Percentiles rank a stretch among this genome's conserved stretches.
phyloP scores from a whole-genome alignment of 2,888 invertebrate genomes.

The Schizotus pectinicornis region DNA sequence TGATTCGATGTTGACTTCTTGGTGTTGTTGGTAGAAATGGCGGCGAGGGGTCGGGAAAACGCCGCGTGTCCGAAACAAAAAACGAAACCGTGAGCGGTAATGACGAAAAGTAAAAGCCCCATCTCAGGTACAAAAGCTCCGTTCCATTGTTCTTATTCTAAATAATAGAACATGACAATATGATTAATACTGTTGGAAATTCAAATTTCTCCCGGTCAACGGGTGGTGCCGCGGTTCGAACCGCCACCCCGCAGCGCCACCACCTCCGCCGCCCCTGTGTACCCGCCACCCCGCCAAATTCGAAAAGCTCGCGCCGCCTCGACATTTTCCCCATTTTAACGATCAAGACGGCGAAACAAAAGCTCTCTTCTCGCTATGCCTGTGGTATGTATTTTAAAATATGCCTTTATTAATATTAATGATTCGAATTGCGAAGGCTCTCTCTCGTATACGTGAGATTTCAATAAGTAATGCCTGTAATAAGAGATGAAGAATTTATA shows the following conservation, averaged over 20 bases:
- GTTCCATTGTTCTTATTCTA: constrained; percentile 49
- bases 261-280: background rate
- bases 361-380: background rate
- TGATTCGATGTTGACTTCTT: too few species aligned
- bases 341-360: background rate
- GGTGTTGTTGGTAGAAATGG: too few species aligned
- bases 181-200: constrained; percentile 58
- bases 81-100: too few species aligned
- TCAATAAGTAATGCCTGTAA: constrained; percentile 46
- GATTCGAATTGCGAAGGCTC: constrained; percentile 24
- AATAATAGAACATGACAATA: constrained; percentile 58
- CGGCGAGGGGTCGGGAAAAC: too few species aligned
- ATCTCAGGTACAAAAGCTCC: constrained; percentile 2
- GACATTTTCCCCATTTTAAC: background rate
- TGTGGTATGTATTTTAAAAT: too few species aligned
- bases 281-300: background rate
- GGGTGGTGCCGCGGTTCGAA: constrained; percentile 47
- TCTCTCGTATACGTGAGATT: constrained; percentile 39
- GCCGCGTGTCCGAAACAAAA: too few species aligned
- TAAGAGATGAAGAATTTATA: constrained; percentile 46
- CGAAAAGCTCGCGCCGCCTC: constrained; percentile 11
- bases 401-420: constrained; percentile 31
- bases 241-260: background rate
- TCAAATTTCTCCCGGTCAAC: constrained; percentile 54
- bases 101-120: too few species aligned